Conservation (phyloP, 2,113 vertebrate genomes). For the Syrrhaptes paradoxus region DNA sequence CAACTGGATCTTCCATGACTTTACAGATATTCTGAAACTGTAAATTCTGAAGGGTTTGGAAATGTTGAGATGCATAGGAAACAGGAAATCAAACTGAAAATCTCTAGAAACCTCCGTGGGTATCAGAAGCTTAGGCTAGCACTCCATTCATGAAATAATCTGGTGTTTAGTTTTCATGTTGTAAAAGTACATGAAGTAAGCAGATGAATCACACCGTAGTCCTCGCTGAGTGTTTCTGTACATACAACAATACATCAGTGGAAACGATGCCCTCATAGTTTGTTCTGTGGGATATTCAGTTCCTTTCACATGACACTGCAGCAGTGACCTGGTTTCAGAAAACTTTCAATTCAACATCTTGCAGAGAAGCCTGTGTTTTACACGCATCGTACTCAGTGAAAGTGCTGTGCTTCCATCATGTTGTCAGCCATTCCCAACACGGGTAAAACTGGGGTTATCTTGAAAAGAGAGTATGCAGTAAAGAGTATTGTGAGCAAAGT, state of each 20-base stretch:
- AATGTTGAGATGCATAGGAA: not conserved
- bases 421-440: not conserved
- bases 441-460: not conserved
- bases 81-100: not conserved
- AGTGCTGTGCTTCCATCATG: not conserved
- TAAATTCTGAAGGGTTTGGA: not conserved
- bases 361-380: not conserved
- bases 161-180: not conserved
- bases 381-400: not conserved
- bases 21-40: not conserved
- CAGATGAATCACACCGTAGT: not conserved
- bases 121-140: not conserved
- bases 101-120: not conserved
- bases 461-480: not conserved
- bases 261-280: not conserved
- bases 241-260: rapidly evolving
- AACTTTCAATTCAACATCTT: not conserved
- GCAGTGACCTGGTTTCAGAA: not conserved
- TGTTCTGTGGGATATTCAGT: not conserved
- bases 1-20: not conserved
- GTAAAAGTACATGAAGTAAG: not conserved
- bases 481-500: not conserved
- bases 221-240: not conserved
- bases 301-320: not conserved
- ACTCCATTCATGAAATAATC: not conserved